Evolutionary conservation across 2,113 vertebrate genomes (phyloP).

Genomic region (Erythrocercus mccallii): DNA sequence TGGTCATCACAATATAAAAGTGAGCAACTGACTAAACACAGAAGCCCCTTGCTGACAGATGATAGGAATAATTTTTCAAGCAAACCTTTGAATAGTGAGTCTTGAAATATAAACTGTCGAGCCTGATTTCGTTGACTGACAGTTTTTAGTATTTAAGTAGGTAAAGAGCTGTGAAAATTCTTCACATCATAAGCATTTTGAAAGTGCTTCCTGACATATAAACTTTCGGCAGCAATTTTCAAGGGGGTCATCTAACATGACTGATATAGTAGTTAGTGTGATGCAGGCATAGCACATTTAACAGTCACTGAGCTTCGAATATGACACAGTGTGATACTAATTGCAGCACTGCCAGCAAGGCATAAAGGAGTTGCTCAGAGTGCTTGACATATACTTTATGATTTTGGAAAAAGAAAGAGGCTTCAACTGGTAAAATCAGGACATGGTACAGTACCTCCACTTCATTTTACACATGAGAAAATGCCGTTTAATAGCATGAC

Average conservation of each 20-base stretch:
- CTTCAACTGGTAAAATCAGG: constrained; percentile 26
- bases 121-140: constrained; percentile 67
- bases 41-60: constrained; percentile 28
- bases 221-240: constrained; percentile 79
- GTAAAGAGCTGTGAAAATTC: constrained; percentile 69
- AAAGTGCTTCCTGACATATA: constrained; percentile 72
- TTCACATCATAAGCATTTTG: constrained; percentile 68
- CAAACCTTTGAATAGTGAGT: constrained; percentile 45
- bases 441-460: not conserved
- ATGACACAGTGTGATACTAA: constrained; percentile 64
- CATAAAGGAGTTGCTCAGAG: constrained; percentile 20
- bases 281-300: constrained; percentile 56
- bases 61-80: constrained; percentile 59
- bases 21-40: constrained; percentile 60
- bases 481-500: not conserved
- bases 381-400: constrained; percentile 52
- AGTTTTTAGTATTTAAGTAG: constrained; percentile 68
- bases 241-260: constrained; percentile 72
- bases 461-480: constrained; percentile 28
- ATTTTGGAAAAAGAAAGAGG: constrained; percentile 14
- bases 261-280: constrained; percentile 69
- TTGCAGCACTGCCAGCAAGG: constrained; percentile 44
- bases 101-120: constrained; percentile 45
- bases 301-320: constrained; percentile 45
- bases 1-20: constrained; percentile 30